These are phyloP conservation scores for Syrrhaptes paradoxus DNA, from an alignment of 2,113 vertebrate genomes.

Conservation along the genomic window DNA sequence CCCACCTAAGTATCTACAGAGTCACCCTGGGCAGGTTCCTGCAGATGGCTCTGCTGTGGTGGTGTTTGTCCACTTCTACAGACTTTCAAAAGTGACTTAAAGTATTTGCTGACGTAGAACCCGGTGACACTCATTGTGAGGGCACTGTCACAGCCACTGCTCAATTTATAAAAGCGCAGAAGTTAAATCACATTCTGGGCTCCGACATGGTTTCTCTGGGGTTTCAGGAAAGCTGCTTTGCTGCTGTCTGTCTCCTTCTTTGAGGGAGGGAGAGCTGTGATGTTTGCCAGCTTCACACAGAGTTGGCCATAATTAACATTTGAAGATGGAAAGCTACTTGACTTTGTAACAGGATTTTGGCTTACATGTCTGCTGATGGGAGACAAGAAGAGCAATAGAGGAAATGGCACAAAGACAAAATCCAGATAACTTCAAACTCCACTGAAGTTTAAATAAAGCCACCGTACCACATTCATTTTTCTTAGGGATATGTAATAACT, in stretches of 20 bases:
- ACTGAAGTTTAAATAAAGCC: conserved; percentile 15
- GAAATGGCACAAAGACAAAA: not conserved
- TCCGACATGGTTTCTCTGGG: not conserved
- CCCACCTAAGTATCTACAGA: not conserved
- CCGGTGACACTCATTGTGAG: not conserved
- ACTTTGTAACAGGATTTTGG: conserved; percentile 25
- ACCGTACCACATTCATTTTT: not conserved
- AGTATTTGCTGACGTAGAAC: not conserved
- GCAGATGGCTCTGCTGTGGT: not conserved
- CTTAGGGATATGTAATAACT: not conserved
- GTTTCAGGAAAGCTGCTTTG: conserved; percentile 16
- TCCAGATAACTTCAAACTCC: not conserved
- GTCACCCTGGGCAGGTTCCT: rapidly evolving
- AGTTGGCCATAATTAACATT: conserved; percentile 12
- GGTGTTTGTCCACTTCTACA: not conserved
- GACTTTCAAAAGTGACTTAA: not conserved
- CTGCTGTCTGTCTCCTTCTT: not conserved
- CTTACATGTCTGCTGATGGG: not conserved
- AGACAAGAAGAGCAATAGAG: not conserved
- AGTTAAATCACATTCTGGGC: not conserved
- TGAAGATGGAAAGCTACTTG: conserved; percentile 16
- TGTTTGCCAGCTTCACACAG: not conserved
- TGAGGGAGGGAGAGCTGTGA: not conserved
- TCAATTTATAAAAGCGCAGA: not conserved
- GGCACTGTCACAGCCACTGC: not conserved